Evolutionary conservation across 2,113 vertebrate genomes (phyloP).

Genomic region (Mirza zaza): DNA sequence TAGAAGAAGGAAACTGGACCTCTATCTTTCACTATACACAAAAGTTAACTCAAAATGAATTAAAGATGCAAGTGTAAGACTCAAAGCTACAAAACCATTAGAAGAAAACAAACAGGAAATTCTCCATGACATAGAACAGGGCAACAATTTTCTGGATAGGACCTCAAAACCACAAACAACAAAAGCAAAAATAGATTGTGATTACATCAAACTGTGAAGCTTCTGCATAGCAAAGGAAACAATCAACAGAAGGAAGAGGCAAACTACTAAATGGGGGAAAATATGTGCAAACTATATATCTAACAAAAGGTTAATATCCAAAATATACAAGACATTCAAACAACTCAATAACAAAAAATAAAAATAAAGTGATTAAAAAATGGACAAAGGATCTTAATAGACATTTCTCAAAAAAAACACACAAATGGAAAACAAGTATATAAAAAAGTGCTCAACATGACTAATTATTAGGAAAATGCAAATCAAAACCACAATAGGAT

Average conservation of each 20-base stretch:
- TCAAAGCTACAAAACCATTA: background rate
- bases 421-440: no score
- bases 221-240: background rate
- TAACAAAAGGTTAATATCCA: no score
- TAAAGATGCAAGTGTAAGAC: background rate
- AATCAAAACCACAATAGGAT: no score
- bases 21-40: background rate
- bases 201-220: background rate
- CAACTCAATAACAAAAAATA: no score
- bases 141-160: background rate
- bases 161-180: background rate
- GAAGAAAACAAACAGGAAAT: background rate
- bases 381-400: no score
- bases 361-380: no score
- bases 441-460: no score
- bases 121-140: background rate
- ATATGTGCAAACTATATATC: background rate
- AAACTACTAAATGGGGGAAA: background rate
- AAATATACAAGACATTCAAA: no score
- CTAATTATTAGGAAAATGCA: no score
- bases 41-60: background rate
- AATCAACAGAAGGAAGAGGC: background rate
- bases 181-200: background rate
- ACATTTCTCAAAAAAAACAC: no score
- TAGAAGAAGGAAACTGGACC: background rate